phyloP scores from a whole-genome alignment of 2,797 vertebrate genomes.

The Eospalax fontanierii region DNA sequence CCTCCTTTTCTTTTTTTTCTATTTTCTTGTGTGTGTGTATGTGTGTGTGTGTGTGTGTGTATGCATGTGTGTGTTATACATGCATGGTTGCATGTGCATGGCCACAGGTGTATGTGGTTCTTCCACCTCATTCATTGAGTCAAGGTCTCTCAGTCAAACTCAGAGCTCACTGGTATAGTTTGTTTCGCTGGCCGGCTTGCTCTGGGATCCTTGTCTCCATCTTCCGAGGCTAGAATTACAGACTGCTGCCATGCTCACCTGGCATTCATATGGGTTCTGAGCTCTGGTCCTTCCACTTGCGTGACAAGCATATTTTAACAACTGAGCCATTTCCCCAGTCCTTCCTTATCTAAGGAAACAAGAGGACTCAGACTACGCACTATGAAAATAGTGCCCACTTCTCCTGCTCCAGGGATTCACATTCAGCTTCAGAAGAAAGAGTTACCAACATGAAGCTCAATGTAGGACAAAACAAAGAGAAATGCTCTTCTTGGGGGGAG shows the following conservation, averaged over 20 bases:
- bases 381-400: not conserved
- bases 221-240: not conserved
- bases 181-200: not conserved
- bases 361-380: too few relatives aligned
- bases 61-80: not conserved
- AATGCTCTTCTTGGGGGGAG: rapidly evolving
- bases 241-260: too few relatives aligned
- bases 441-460: too few relatives aligned
- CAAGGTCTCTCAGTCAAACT: not conserved
- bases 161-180: not conserved
- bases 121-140: not conserved
- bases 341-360: not conserved
- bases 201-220: not conserved
- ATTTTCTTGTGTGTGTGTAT: not conserved
- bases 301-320: not conserved
- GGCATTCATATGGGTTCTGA: not conserved
- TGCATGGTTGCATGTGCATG: not conserved
- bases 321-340: not conserved
- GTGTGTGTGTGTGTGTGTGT: not conserved
- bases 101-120: not conserved
- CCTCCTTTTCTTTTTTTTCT: not conserved
- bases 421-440: not conserved
- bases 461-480: not conserved
- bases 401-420: not conserved
- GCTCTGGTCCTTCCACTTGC: too few relatives aligned